Evolutionary conservation across 1,140 invertebrate genomes (phyloP).

Genomic region (Gonioctena quinquepunctata): DNA sequence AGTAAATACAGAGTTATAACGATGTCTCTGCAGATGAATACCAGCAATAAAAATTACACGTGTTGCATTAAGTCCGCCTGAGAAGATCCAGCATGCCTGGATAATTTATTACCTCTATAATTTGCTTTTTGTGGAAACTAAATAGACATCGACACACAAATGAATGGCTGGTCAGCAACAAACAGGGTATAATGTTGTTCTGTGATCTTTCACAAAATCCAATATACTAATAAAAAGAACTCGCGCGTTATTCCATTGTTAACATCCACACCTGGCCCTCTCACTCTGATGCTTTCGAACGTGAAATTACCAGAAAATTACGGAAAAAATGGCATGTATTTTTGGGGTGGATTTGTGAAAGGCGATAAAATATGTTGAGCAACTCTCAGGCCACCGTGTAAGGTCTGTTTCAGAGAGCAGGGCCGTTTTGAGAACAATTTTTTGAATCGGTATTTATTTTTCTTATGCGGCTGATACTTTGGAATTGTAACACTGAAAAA

Average conservation of each 20-base stretch:
- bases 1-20: too few species aligned
- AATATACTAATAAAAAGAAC: slow-evolving; percentile 39
- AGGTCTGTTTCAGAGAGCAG: slow-evolving; percentile 18
- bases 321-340: slow-evolving; percentile 27
- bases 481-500: too few species aligned
- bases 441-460: too few species aligned
- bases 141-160: slow-evolving; percentile 31
- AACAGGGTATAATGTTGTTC: slow-evolving; percentile 11
- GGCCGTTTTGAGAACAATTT: neutral
- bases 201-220: slow-evolving; percentile 36
- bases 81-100: slow-evolving; percentile 19
- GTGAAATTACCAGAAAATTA: slow-evolving; percentile 43
- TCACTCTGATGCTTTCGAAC: slow-evolving; percentile 26
- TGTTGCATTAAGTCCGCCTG: slow-evolving; percentile 22
- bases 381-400: slow-evolving; percentile 16
- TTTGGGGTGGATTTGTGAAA: slow-evolving; percentile 29
- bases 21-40: too few species aligned
- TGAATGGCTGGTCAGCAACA: slow-evolving; percentile 31
- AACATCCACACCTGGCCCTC: slow-evolving; percentile 29
- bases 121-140: slow-evolving; percentile 43
- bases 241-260: slow-evolving; percentile 33
- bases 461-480: too few species aligned
- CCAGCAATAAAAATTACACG: neutral
- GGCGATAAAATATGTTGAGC: slow-evolving; percentile 33
- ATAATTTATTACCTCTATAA: slow-evolving; percentile 38